A percentile compares a stretch with the other conserved stretches of the same genome.
Evolutionary conservation across 2,888 invertebrate genomes (phyloP).

Genomic region (Sycophila texana): DNA sequence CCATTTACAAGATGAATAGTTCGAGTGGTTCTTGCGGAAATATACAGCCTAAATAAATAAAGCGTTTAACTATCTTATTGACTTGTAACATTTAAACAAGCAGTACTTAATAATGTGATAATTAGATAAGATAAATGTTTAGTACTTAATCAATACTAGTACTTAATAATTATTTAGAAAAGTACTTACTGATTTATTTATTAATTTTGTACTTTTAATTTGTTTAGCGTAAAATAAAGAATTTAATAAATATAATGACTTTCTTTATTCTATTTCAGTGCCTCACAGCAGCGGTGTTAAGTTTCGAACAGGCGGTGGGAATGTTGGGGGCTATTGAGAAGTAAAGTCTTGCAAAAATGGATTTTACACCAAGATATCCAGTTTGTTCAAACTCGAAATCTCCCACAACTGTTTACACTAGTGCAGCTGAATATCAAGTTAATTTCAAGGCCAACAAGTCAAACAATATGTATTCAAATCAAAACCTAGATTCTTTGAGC

Average conservation of each 20-base stretch:
- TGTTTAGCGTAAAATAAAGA: background rate
- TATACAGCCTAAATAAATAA: too few species aligned
- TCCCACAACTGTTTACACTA: conserved; percentile 20
- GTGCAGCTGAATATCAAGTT: conserved; percentile 17
- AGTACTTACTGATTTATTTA: too few species aligned
- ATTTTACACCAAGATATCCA: conserved; percentile 56
- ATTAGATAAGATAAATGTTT: too few species aligned
- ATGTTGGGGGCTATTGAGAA: conserved; percentile 58
- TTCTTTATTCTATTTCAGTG: conserved; percentile 48
- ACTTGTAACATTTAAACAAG: too few species aligned
- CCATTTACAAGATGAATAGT: too few species aligned
- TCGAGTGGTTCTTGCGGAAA: too few species aligned
- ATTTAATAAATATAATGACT: background rate
- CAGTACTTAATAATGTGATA: too few species aligned
- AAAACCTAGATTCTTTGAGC: conserved; percentile 31
- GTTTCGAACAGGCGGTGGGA: conserved; percentile 53
- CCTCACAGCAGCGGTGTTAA: conserved; percentile 57
- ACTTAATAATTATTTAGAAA: too few species aligned
- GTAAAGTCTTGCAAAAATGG: conserved; percentile 55
- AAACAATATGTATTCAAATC: conserved; percentile 56
- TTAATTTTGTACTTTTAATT: too few species aligned
- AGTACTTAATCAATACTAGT: too few species aligned
- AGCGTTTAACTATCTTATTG: too few species aligned
- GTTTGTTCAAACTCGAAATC: conserved; percentile 53
- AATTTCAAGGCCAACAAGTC: conserved; percentile 33